Base-by-base conservation (phyloP, 2,113 vertebrate genomes). In the Mustela lutreola region DNA sequence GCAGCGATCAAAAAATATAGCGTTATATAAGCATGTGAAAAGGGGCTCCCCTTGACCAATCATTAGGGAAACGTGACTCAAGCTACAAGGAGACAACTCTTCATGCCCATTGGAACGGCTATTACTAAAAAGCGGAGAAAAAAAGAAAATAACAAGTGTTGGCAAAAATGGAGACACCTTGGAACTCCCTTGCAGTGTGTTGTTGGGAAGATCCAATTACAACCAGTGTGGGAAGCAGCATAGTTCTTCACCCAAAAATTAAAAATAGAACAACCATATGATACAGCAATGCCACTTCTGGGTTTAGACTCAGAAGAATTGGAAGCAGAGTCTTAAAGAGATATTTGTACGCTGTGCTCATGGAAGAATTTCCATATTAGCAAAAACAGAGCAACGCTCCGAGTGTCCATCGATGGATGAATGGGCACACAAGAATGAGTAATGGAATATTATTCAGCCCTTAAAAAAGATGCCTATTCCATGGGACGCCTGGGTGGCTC, bases 11-110 rank as follows among this genome's bases (percentile, higher is more conserved):
- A 73, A 42, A 36, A 11, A 11, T 92, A 11, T 92, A 65, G 39
- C 12, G 19, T 62, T 58, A 39, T 71, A 33, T 58, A 76, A 58
- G 11, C 21, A 36, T 11, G 50, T 65, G 45, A 89, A 63, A 70
- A 88, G 45, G 93, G 53, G 67, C 21, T 63, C n/a, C 58, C n/a
- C 31, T 31, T 63, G 18, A 83, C 39, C 84, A 79, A 53, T 21
- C 70, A 91, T 80, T 86, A 84, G 53, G 70, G 71, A 94, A 95
- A 91, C 10, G 31, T 73, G 76, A 78, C 85, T 48, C 39, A 86
- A 91, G 75, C 15, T 56, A 48, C 22, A 75, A 26, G 48, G 50
- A 39, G 18, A 56, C 63, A n/a, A 28, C 50, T 62, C 11, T 39
- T 65, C 75, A 58, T 5, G 26, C 14, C 42, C 65, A 26, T 31